A percentile compares a stretch with the other conserved stretches of the same genome.
Evolutionary conservation across 2,113 vertebrate genomes (phyloP).

Genomic region (Cyanistes caeruleus): DNA sequence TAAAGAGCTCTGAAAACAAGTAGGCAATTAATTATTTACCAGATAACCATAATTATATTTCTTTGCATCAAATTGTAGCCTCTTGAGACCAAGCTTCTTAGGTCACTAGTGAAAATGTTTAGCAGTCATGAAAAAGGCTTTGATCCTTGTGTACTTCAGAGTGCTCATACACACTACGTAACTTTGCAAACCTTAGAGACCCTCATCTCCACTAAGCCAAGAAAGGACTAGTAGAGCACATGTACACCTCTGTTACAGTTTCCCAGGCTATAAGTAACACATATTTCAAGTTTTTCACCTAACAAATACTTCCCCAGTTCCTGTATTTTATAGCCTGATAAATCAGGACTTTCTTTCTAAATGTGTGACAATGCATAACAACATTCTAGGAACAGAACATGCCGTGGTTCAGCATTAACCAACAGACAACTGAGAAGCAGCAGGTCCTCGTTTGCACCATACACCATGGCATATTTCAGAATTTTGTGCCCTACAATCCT

Average conservation of each 20-base stretch:
- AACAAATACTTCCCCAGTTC: neutral
- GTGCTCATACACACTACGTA: neutral
- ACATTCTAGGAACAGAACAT: neutral
- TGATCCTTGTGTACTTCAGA: neutral
- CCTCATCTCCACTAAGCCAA: neutral
- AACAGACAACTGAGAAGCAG: neutral
- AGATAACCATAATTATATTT: constrained; percentile 2
- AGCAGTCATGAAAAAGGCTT: neutral
- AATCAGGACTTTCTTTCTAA: neutral
- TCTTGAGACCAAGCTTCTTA: neutral
- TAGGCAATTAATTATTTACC: constrained; percentile 35
- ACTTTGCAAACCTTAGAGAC: neutral
- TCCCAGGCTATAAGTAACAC: neutral
- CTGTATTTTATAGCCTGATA: neutral
- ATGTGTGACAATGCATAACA: neutral
- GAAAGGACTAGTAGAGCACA: neutral
- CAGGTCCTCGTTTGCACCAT: neutral
- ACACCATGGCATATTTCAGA: neutral
- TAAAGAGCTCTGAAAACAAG: constrained; percentile 4
- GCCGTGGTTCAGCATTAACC: neutral
- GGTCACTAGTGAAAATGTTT: neutral
- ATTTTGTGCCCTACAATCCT: neutral
- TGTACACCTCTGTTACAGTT: neutral
- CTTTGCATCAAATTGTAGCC: neutral
- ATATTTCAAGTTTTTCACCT: neutral